phyloP scores from a whole-genome alignment of 2,797 vertebrate genomes.

The Menidia menidia region DNA sequence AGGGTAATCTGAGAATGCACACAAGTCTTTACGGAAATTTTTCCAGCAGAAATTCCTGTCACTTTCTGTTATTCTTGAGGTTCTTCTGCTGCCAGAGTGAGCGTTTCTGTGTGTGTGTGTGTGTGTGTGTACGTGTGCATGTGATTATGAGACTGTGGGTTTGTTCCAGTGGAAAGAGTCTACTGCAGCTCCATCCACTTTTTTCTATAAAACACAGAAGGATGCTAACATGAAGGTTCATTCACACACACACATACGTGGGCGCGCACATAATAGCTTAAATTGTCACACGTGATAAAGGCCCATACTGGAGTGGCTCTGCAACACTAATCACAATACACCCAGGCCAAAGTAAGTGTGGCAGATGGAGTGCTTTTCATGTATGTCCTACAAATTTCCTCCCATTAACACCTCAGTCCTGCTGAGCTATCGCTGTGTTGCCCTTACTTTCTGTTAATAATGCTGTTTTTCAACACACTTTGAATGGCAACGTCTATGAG shows the following conservation, averaged over 20 bases:
- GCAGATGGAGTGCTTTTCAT: slow-evolving; percentile 15
- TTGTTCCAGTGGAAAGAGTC: slow-evolving; percentile 74
- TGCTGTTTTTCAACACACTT: background rate
- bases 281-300: slow-evolving; percentile 61
- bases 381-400: slow-evolving; percentile 3
- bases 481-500: background rate
- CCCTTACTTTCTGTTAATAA: background rate
- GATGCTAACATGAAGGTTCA: slow-evolving; percentile 39
- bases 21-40: slow-evolving; percentile 24
- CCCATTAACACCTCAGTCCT: background rate
- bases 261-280: background rate
- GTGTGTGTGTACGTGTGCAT: background rate
- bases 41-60: slow-evolving; percentile 44
- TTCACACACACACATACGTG: slow-evolving; percentile 15
- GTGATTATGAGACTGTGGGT: slow-evolving; percentile 28
- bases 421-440: slow-evolving; percentile 9
- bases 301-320: slow-evolving; percentile 41
- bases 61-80: slow-evolving; percentile 44
- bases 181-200: slow-evolving; percentile 40
- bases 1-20: slow-evolving; percentile 33
- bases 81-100: slow-evolving; percentile 22
- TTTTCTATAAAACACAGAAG: slow-evolving; percentile 68
- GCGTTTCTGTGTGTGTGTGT: slow-evolving; percentile 10
- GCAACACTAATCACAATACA: slow-evolving; percentile 26
- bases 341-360: slow-evolving; percentile 7